Base-by-base conservation (phyloP, 2,113 vertebrate species). In the Heliornis fulica region DNA sequence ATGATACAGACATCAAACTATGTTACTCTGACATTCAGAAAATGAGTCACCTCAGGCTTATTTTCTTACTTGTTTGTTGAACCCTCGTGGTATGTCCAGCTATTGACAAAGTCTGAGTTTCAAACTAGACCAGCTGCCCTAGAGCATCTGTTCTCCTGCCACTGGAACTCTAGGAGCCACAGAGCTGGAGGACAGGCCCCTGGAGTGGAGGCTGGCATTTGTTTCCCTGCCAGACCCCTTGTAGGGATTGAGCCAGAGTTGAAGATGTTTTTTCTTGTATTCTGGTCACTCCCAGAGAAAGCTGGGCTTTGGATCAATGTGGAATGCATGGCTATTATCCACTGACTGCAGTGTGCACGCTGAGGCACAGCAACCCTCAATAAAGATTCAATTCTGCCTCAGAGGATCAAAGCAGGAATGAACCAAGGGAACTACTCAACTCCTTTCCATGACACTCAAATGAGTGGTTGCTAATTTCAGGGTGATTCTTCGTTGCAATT, bases 261-360 rank as follows among this genome's bases (percentile, higher is more conserved):
- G 72, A 77, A 94, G 93, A 92, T 90, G 83, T 83, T 90, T 95
- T 96, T 93, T 68, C 94, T 94, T 95, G 83, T 61, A 93, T 96
- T 94, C 96, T 92, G 92, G 91, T 96, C 95, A 94, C 89, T 95
- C 69, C 51, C 60, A 87, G 91, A 64, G 91, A 93, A 89, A 83
- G 72, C 86, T 84, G 83, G 91, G 91, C 91, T 90, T 92, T 71
- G 91, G 95, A 96, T 97, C 93, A 93, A 95, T 95, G 94, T 86
- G 89, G 89, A 92, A 89, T 72, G 79, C 64, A 16, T 94, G 89
- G 72, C 94, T 92, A 77, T 95, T 96, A 94, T 93, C 94, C 93
- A 86, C 91, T 41, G 80, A 75, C 86, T 70, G 94, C 86, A 86
- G 41, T 63, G 93, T 86, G 80, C 83, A 34, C 80, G 92, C 0